Conservation (phyloP, 2,888 invertebrate species). For the Pammene fasciana region DNA sequence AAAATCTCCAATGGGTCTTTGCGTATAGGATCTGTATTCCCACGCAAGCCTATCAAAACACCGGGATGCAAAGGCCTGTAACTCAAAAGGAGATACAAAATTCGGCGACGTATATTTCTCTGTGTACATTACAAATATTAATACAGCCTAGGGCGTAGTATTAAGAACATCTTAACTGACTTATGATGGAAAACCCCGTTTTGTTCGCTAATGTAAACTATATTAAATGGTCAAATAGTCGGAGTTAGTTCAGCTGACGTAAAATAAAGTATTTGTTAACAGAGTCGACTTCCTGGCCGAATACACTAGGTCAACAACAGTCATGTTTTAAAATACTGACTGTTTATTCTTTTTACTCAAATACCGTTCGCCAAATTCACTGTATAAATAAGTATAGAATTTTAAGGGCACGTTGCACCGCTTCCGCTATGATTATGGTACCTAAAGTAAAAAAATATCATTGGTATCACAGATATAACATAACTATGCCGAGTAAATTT, state of each 20-base stretch:
- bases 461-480: too few relatives aligned
- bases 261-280: slow-evolving; percentile 4
- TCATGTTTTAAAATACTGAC: too few relatives aligned
- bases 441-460: too few relatives aligned
- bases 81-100: too few relatives aligned
- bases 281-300: background rate
- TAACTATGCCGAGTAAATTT: too few relatives aligned
- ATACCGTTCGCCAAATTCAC: background rate
- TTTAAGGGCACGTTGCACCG: too few relatives aligned
- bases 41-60: too few relatives aligned
- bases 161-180: background rate
- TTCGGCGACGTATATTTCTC: background rate
- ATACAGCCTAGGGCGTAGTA: background rate
- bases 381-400: too few relatives aligned
- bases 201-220: slow-evolving; percentile 9
- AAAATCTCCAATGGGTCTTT: too few relatives aligned
- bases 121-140: background rate
- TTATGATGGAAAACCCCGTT: slow-evolving; percentile 20
- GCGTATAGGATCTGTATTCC: too few relatives aligned
- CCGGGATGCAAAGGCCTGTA: too few relatives aligned
- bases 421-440: too few relatives aligned
- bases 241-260: slow-evolving; percentile 19
- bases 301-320: background rate
- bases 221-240: slow-evolving; percentile 19
- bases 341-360: background rate